Percentiles rank a stretch among this genome's conserved stretches.
phyloP scores from a whole-genome alignment of 2,797 vertebrate genomes.

The Tolypeutes matacus region DNA sequence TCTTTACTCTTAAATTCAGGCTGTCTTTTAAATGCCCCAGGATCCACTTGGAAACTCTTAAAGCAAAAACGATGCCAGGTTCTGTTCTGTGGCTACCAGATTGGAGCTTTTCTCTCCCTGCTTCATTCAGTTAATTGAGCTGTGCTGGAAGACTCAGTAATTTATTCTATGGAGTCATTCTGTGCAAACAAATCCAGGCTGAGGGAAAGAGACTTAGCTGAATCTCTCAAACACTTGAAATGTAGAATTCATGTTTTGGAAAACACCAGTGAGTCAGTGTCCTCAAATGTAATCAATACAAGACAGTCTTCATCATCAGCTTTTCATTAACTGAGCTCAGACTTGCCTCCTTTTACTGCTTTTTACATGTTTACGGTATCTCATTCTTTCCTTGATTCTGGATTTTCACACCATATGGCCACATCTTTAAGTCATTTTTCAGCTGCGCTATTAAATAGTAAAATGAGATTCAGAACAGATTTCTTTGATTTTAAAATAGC shows the following conservation, averaged over 20 bases:
- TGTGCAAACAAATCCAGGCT: slow-evolving; percentile 71
- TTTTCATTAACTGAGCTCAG: slow-evolving; percentile 73
- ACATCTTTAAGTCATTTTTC: slow-evolving; percentile 81
- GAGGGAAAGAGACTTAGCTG: slow-evolving; percentile 59
- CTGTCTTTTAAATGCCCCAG: slow-evolving; percentile 53
- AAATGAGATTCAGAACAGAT: slow-evolving; percentile 83
- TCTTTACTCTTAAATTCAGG: slow-evolving; percentile 33
- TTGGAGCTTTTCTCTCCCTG: slow-evolving; percentile 72
- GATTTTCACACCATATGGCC: slow-evolving; percentile 76
- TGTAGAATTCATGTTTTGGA: slow-evolving; percentile 73
- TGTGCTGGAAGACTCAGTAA: slow-evolving; percentile 74
- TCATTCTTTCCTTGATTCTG: slow-evolving; percentile 72
- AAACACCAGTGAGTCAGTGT: slow-evolving; percentile 72
- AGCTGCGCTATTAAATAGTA: slow-evolving; percentile 80
- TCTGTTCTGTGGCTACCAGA: slow-evolving; percentile 79
- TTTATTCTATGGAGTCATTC: slow-evolving; percentile 79
- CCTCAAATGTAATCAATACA: slow-evolving; percentile 80
- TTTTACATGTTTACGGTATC: slow-evolving; percentile 72
- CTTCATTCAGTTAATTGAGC: slow-evolving; percentile 80
- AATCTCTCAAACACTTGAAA: slow-evolving; percentile 67
- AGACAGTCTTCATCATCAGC: slow-evolving; percentile 74
- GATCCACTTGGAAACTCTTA: slow-evolving; percentile 69
- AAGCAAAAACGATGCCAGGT: slow-evolving; percentile 72
- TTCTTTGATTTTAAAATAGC: slow-evolving; percentile 82
- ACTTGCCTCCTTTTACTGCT: slow-evolving; percentile 71